A percentile compares a stretch with the other conserved stretches of the same genome.
phyloP scores from a whole-genome alignment of 2,113 vertebrate species.

The Myodes glareolus region DNA sequence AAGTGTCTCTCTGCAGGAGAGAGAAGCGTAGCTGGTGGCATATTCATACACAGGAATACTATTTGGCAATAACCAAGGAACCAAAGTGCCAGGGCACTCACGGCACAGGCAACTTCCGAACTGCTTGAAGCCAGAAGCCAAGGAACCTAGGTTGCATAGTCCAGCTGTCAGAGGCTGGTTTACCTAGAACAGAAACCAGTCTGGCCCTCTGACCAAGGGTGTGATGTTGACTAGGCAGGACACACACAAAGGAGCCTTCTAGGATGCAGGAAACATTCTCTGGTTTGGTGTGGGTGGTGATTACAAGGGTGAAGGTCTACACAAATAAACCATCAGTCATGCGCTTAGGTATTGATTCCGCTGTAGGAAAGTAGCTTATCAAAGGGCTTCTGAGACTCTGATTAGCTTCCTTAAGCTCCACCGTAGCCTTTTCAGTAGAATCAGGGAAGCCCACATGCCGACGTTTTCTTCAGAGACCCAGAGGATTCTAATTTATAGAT shows the following conservation, averaged over 20 bases:
- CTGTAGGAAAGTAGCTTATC: constrained; percentile 17
- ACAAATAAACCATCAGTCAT: constrained; percentile 7
- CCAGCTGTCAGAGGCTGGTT: background rate
- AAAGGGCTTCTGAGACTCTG: constrained; percentile 67
- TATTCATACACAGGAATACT: background rate
- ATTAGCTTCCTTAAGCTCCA: constrained; percentile 49
- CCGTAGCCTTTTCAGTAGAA: constrained; percentile 48
- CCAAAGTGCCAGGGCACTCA: rapidly evolving
- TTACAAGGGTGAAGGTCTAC: background rate
- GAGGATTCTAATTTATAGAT: constrained; percentile 46
- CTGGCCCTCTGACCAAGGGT: background rate
- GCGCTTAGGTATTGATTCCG: background rate
- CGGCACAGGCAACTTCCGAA: background rate
- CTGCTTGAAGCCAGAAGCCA: background rate
- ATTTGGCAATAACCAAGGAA: background rate
- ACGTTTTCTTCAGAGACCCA: background rate
- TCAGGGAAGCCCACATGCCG: constrained; percentile 20
- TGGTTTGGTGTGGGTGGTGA: constrained; percentile 20
- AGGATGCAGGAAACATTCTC: background rate
- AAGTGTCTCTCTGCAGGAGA: background rate
- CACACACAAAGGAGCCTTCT: background rate
- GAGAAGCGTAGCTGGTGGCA: background rate
- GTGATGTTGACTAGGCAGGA: background rate
- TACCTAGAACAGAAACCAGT: background rate
- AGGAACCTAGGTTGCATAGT: background rate